Evolutionary conservation across 1,140 invertebrate genomes (phyloP).

Genomic region (Diprion similis): DNA sequence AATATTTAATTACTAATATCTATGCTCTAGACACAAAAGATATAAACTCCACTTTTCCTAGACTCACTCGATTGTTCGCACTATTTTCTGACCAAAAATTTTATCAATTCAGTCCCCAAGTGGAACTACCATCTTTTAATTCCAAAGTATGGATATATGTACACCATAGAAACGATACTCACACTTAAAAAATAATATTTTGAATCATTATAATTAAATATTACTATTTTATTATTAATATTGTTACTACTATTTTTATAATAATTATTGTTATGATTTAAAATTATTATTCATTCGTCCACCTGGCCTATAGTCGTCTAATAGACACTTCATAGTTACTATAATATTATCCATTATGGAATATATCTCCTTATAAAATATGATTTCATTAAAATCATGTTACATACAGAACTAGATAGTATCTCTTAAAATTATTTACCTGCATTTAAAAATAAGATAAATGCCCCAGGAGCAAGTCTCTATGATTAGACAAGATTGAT

Average conservation of each 20-base stretch:
- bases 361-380: slow-evolving; percentile 40
- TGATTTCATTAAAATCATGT: slow-evolving; percentile 36
- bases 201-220: slow-evolving; percentile 28
- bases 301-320: slow-evolving; percentile 27
- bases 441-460: not conserved
- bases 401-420: slow-evolving; percentile 37
- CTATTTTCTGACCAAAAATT: not conserved
- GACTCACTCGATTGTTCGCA: not conserved
- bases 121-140: slow-evolving; percentile 15
- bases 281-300: slow-evolving; percentile 33
- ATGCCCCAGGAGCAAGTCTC: not conserved
- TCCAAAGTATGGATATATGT: slow-evolving; percentile 24
- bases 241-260: not conserved
- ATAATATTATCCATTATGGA: slow-evolving; percentile 31
- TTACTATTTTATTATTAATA: slow-evolving; percentile 21
- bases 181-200: slow-evolving; percentile 23
- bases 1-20: slow-evolving; percentile 31
- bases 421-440: slow-evolving; percentile 15
- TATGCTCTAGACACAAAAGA: slow-evolving; percentile 23
- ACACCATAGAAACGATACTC: slow-evolving; percentile 20
- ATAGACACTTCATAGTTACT: slow-evolving; percentile 27
- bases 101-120: not conserved
- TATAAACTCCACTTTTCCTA: slow-evolving; percentile 4
- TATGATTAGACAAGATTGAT: too few relatives aligned
- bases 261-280: slow-evolving; percentile 16